Percentiles rank a stretch among this genome's conserved stretches.
phyloP scores from a whole-genome alignment of 30 jellyfish, hydroid and myxozoan species.

The Pseudorhiza aurosa region DNA sequence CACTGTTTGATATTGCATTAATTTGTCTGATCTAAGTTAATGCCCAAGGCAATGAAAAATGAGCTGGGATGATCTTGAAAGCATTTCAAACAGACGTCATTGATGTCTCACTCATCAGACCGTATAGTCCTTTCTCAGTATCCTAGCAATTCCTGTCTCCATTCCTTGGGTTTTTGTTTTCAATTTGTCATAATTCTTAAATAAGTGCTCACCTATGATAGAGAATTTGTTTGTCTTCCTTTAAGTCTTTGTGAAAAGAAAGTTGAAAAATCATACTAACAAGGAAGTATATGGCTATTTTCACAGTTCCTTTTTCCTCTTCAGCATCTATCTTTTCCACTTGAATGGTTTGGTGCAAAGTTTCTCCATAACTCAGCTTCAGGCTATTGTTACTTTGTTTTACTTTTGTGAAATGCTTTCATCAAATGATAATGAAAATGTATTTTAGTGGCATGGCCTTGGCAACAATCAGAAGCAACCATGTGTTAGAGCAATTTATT shows the following conservation, averaged over 20 bases:
- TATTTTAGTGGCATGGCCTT: slow-evolving; percentile 62
- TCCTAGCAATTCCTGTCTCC: no score
- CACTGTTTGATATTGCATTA: not conserved
- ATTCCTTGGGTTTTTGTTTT: no score
- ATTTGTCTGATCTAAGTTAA: not conserved
- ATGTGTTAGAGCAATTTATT: slow-evolving; percentile 71
- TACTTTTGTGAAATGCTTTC: not conserved
- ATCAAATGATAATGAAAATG: not conserved
- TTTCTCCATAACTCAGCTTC: not conserved
- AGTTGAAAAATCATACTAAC: no score
- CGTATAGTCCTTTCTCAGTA: not conserved
- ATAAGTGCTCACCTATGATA: no score
- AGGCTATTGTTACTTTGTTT: not conserved
- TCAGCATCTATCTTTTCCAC: no score
- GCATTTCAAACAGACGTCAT: not conserved
- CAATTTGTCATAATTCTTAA: no score
- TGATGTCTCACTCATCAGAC: not conserved
- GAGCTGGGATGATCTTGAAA: not conserved
- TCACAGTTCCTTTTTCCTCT: no score
- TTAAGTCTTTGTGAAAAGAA: no score
- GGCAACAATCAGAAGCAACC: slow-evolving; percentile 71
- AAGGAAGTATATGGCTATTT: no score
- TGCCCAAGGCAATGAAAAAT: not conserved
- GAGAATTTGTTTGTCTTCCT: no score
- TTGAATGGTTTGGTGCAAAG: not conserved